phyloP scores from a whole-genome alignment of 2,113 vertebrate genomes.

The Pedetes capensis region DNA sequence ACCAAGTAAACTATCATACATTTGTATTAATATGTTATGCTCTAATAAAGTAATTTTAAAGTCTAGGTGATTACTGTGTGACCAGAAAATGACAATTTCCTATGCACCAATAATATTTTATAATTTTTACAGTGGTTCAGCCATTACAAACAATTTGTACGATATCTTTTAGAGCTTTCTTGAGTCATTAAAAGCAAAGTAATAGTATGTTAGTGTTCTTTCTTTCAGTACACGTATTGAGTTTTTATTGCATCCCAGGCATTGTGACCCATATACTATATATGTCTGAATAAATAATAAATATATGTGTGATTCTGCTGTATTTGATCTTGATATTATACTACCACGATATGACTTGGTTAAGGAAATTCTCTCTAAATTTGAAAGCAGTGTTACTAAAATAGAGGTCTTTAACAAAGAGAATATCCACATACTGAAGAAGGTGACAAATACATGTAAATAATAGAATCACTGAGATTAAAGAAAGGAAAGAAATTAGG shows the following conservation, averaged over 20 bases:
- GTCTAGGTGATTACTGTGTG: neutral
- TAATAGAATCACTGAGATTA: neutral
- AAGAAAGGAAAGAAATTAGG: neutral
- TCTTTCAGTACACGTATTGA: neutral
- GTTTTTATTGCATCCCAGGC: neutral
- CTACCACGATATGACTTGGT: neutral
- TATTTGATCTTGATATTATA: neutral
- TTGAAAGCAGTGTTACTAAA: neutral
- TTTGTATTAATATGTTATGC: neutral
- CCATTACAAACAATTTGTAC: neutral
- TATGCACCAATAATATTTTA: neutral
- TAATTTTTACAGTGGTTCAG: neutral
- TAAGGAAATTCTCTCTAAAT: neutral
- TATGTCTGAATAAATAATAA: neutral
- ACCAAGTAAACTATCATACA: neutral
- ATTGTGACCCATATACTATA: neutral
- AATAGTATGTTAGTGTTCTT: neutral
- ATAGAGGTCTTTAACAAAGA: neutral
- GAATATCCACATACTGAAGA: neutral
- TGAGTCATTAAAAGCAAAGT: conserved; percentile 28
- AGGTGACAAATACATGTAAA: neutral
- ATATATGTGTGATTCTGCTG: neutral
- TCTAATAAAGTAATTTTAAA: conserved; percentile 25
- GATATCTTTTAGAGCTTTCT: neutral
- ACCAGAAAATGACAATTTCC: neutral